Evolutionary conservation across 2,113 vertebrate genomes (phyloP).

Genomic region (Ceratotherium simum): DNA sequence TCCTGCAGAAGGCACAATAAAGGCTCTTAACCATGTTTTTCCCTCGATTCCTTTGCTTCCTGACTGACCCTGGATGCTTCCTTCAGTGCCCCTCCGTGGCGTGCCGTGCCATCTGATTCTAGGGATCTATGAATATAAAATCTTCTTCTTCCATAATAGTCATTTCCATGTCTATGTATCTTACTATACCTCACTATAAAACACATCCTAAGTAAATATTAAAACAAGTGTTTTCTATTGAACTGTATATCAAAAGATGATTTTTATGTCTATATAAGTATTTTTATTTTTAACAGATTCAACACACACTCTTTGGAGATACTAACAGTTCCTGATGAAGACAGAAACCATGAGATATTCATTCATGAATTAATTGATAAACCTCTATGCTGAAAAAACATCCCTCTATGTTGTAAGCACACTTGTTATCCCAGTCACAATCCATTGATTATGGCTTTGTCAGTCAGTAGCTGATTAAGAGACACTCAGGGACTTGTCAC

Average conservation of each 20-base stretch:
- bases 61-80: neutral
- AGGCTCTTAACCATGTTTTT: neutral
- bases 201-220: neutral
- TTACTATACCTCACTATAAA: neutral
- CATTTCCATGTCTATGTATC: neutral
- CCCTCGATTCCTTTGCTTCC: neutral
- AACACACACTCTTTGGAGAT: neutral
- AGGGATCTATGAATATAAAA: neutral
- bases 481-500: neutral
- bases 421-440: neutral
- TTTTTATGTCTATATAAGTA: slow-evolving; percentile 1
- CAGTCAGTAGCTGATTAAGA: neutral
- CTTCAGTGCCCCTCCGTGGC: accelerated
- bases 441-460: neutral
- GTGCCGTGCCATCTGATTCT: neutral
- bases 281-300: slow-evolving; percentile 15
- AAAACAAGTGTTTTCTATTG: neutral
- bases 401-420: neutral
- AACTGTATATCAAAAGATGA: neutral
- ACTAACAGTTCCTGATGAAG: neutral
- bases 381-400: neutral
- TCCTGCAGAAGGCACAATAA: neutral
- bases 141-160: neutral
- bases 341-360: slow-evolving; percentile 23
- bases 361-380: slow-evolving; percentile 16